phyloP scores from a whole-genome alignment of 2,888 invertebrate species.

The Folsomia candida region DNA sequence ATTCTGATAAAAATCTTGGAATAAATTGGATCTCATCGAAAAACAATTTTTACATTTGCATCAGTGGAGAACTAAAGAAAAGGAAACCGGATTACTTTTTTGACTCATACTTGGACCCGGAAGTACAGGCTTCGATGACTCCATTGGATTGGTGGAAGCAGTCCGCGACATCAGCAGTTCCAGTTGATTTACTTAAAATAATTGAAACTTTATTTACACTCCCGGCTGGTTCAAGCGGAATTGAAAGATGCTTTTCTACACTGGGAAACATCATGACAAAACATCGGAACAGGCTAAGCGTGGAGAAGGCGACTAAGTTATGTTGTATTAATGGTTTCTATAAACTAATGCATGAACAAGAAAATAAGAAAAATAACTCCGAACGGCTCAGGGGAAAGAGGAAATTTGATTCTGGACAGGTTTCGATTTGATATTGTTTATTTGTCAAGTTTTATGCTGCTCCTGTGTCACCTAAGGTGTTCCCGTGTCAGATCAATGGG shows the following conservation, averaged over 20 bases:
- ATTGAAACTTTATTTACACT: neutral
- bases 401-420: neutral
- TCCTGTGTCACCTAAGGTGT: neutral
- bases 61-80: neutral
- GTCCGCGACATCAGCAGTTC: too few species aligned
- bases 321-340: neutral
- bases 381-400: neutral
- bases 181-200: neutral
- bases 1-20: neutral
- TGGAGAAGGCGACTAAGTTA: constrained; percentile 27
- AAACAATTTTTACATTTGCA: neutral
- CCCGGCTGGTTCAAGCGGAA: constrained; percentile 23
- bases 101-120: constrained; percentile 11
- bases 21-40: neutral
- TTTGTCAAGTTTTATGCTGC: too few species aligned
- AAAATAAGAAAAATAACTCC: neutral
- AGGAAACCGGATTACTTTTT: neutral
- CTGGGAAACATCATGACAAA: constrained; percentile 30
- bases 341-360: neutral
- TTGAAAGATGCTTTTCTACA: constrained; percentile 34
- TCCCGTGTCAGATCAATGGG: neutral
- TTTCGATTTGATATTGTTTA: too few species aligned
- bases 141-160: constrained; percentile 17
- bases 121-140: neutral
- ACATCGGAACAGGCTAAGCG: constrained; percentile 22